Evolutionary conservation across 2,113 vertebrate species (phyloP), one percentile per base, ranked within the genome.

Genomic region (Tiliqua scincoides): DNA sequence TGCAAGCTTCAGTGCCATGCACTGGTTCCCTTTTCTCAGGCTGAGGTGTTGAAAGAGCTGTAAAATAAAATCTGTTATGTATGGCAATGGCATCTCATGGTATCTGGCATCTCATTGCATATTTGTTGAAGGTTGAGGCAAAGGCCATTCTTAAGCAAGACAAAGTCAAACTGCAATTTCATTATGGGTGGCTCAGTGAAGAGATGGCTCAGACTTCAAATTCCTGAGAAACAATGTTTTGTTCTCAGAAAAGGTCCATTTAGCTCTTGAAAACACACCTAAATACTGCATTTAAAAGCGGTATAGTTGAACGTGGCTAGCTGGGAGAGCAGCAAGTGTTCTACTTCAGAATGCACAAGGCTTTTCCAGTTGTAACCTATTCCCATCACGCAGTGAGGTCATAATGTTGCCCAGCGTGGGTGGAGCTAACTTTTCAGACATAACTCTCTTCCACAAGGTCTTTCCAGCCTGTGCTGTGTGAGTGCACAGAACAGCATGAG

Each of bases 331-430:
- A 17, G 63, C 21, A n/a, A 85, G 59, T 4, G 3, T 80, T 54
- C 78, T 74, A 14, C 43, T 74, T 65, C n/a, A 65, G 59, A 80
- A 80, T 43, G 57, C 15, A 72, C 27, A 1, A 20, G 32, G 23
- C 40, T n/a, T 78, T 18, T 30, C 23, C 70, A 15, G n/a, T 62
- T 73, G 35, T 80, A 72, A 27, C 67, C 37, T 63, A 37, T n/a
- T 59, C 21, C 23, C 57, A 81, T 20, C 65, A 37, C 65, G 59
- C 32, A 74, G 23, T 86, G 85, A 81, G 40, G 70, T 74, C 78
- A 86, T 81, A 74, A 86, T 81, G 70, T 63, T 81, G 40, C 59
- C 40, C 71, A 32, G 15, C 63, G 79, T 65, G 59, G 70, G 61
- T 81, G 85, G 70, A 59, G 61, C 71, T 81, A 48, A 62, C 17